A percentile compares a stretch with the other conserved stretches of the same genome.
phyloP scores from a whole-genome alignment of 2,797 vertebrate genomes.

The Dryobates pubescens region DNA sequence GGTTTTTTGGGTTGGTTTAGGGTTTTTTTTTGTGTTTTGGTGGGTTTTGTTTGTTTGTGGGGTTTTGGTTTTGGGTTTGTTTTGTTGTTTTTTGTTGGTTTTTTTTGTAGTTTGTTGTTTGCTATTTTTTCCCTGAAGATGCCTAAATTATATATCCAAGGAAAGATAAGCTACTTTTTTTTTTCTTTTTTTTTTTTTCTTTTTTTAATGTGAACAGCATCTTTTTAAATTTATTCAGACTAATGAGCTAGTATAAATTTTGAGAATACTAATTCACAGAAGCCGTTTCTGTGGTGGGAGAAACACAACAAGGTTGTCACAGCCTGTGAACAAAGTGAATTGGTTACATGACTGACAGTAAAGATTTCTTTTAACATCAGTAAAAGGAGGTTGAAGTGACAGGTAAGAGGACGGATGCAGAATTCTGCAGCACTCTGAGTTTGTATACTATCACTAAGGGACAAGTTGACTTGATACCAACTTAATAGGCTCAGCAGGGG shows the following conservation, averaged over 20 bases:
- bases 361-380: conserved; percentile 99
- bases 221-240: conserved; percentile 95
- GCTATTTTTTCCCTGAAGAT: conserved; percentile 57
- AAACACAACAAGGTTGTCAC: conserved; percentile 90
- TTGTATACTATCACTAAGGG: conserved; percentile 83
- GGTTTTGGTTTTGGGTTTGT: no score
- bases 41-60: not conserved
- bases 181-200: no score
- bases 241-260: conserved; percentile 97
- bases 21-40: no score
- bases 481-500: conserved; percentile 78
- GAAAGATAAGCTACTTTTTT: conserved; percentile 57
- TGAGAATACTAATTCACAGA: conserved; percentile 86
- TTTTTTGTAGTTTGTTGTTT: no score
- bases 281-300: conserved; percentile 73
- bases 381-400: conserved; percentile 90
- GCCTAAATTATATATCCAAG: conserved; percentile 76
- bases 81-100: not conserved
- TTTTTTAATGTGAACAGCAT: conserved; percentile 69
- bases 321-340: conserved; percentile 97
- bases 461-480: conserved; percentile 73
- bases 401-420: conserved; percentile 88
- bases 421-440: conserved; percentile 83
- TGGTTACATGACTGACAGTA: conserved; percentile 97
- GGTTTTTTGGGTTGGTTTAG: no score